Base-by-base conservation (phyloP, 30 jellyfish, hydroid and myxozoan genomes). In the Pseudorhiza aurosa region DNA sequence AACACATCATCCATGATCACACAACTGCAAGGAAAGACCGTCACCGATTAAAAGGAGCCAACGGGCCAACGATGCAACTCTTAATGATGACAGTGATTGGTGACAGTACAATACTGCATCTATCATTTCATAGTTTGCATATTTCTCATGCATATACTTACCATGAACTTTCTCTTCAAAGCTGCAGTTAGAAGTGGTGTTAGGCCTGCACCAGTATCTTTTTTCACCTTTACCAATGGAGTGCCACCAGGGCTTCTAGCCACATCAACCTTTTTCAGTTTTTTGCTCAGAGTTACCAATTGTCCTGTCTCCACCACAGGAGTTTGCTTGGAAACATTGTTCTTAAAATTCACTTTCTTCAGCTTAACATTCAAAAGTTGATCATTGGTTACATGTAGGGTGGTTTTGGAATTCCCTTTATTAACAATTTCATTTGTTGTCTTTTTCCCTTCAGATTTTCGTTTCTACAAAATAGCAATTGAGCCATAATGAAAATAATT, bases 201-300 rank as follows among this genome's bases (percentile, higher is more conserved):
- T 1, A 91, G 24, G 9, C 98, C 98, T 24, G 63, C 95, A 7
- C 98, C 98, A 47, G 67, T 40, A 18, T 85, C 89, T 21, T 22
- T 42, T 19, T 29, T 50, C 58, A 65, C 21, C 17, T 71, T 72
- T 1, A 58, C 90, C 83, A 91, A 43, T 9, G 98, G 98, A 37
- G 98, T 91, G 33, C 98, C 98, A 17, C 98, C 98, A 11, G 98
- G 98, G 68, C 98, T 91, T 2, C 96, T 77, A 19, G 55, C 31
- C 28, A 91, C 69, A 68, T 72, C 45, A 1, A 74, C 87, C 72
- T 91, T 91, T 30, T 75, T 65, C 18, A 91, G 58, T 11, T 74
- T 92, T 21, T 69, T 57, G 9, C 94, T 85, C 33, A n/a, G n/a
- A 0, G 88, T 68, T 0, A 87, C 85, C 42, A 65, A 59, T 45